Evolutionary conservation across 2,113 vertebrate species (phyloP).

Genomic region (Tapirus terrestris): DNA sequence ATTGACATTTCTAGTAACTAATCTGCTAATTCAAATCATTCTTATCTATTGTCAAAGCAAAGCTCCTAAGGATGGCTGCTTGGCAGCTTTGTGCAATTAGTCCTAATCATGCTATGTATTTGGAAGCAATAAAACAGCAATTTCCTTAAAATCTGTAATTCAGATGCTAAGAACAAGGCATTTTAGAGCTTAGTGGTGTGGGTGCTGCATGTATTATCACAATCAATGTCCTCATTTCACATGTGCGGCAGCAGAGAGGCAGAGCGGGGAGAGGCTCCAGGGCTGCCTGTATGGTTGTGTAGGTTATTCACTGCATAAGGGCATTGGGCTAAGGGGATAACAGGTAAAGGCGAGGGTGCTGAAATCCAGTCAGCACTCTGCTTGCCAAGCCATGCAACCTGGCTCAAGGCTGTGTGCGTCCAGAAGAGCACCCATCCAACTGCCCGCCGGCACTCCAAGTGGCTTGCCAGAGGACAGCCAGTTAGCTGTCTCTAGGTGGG

Average conservation of each 20-base stretch:
- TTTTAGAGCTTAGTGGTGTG: constrained; percentile 63
- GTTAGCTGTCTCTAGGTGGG: background rate
- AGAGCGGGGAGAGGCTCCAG: background rate
- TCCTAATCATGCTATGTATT: constrained; percentile 75
- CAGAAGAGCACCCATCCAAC: too few species aligned
- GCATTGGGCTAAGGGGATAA: background rate
- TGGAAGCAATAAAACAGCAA: constrained; percentile 78
- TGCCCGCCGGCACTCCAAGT: too few species aligned
- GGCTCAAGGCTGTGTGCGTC: background rate
- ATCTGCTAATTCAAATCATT: constrained; percentile 76
- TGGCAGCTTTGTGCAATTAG: constrained; percentile 74
- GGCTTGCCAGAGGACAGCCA: background rate
- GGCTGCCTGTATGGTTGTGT: background rate
- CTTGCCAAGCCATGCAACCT: background rate
- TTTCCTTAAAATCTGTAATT: constrained; percentile 81
- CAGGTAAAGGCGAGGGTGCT: background rate
- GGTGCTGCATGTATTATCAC: constrained; percentile 52
- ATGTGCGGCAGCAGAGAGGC: background rate
- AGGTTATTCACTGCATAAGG: background rate
- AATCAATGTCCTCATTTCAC: constrained; percentile 39
- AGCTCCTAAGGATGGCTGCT: constrained; percentile 68
- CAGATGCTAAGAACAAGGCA: constrained; percentile 73
- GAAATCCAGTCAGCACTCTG: background rate
- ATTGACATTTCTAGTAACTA: constrained; percentile 72
- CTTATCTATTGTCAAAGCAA: constrained; percentile 76